Base-by-base conservation (phyloP, 2,113 vertebrate species). In the Anseranas semipalmata region DNA sequence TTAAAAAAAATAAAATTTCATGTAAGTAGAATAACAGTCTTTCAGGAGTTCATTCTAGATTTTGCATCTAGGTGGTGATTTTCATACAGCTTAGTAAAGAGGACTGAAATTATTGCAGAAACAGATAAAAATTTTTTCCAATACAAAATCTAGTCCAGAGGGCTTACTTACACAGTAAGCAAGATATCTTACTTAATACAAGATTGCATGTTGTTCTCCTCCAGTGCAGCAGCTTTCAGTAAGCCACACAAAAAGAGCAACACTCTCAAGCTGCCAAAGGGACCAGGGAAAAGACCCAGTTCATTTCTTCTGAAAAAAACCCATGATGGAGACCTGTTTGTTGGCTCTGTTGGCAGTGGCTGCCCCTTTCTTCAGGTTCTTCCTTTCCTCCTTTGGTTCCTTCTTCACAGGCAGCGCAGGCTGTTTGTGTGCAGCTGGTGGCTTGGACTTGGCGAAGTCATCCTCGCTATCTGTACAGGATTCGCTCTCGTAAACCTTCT, bases 231-330 rank as follows among this genome's bases (percentile, higher is more conserved):
- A n/a, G 90, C 73, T 73, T 73, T 59, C 24, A 68, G 72, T 70
- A 41, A 65, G 94, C 62, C 85, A 82, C 82, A 12, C 21, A 17
- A 43, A 39, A 59, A 35, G 52, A 78, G 73, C 56, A 77, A 81
- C 12, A 1, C 43, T 63, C 70, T 82, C 86, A 60, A 76, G 81
- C 85, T 87, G 89, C 95, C 70, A 33, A 62, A 33, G 76, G 78
- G 48, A 68, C 9, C 0, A 0, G 43, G 67, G 70, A 39, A 67
- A 41, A 48, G 18, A 55, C 37, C 52, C 66, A 52, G 77, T 6
- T 99, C 97, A 99, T 88, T 99, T 99, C 98, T 98, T 99, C 37
- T 98, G 99, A 93, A 99, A 99, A 83, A 99, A 99, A 5, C 99
- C 99, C 97, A 98, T 98, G 87, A 99, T 99, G 46, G 99, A 99